Base-by-base conservation (phyloP, 1,140 invertebrate species). In the Myzus persicae region DNA sequence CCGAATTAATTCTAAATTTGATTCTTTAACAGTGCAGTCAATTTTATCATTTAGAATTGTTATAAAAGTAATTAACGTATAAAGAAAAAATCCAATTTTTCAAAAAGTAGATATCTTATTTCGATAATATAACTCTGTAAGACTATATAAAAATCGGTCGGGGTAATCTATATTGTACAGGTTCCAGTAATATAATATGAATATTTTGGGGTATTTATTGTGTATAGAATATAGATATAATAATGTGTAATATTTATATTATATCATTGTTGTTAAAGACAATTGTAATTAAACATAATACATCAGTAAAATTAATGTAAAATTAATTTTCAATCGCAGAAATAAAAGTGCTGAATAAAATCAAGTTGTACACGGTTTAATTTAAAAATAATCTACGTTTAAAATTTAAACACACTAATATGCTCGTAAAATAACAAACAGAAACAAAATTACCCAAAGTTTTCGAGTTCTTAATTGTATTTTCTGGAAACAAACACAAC, bases 401-500 rank as follows among this genome's bases (percentile, higher is more conserved):
- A 54, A 51, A 54, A 48, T 87, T 46, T 89, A 26, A 48, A 54
- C 46, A 38, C 46, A 89, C 46, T 89, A 89, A 88, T 51, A 88
- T 48, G 87, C 44, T 88, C 46, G 46, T 89, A 89, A 89, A 89
- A 89, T 89, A 89, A 89, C 87, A 38, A 89, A 89, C 87, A 36
- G n/a, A 59, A 90, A 54, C 38, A 20, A 59, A 38, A 59, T 42
- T 90, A 90, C 24, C 48, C 88, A 31, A 89, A 90, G 51, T 90
- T 90, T 90, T 54, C 22, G 26, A 51, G 88, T 90, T 90, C 38
- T 59, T 90, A 90, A 90, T 90, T 90, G 51, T 59, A 59, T 90
- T 90, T 90, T 59, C 88, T 31, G 88, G 88, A 59, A 31, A 90
- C 48, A 42, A 38, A 90, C 88, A 26, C 31, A 40, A 90, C 88